phyloP scores from a whole-genome alignment of 2,113 vertebrate species.

The Blennius ocellaris region DNA sequence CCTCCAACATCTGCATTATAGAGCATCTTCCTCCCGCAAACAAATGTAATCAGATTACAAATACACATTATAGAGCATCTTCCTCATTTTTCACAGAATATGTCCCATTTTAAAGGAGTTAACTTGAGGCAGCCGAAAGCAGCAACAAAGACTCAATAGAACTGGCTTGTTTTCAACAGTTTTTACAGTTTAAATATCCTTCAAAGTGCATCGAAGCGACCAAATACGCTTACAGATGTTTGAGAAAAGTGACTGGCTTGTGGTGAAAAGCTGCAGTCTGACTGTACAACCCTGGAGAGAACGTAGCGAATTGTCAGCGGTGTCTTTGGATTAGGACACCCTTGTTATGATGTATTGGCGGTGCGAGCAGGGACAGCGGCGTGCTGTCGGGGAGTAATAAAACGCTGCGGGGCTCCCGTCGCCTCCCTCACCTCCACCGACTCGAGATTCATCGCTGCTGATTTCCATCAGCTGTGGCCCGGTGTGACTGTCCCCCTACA shows the following conservation, averaged over 20 bases:
- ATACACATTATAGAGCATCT: too few relatives aligned
- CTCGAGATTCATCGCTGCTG: conserved; percentile 10
- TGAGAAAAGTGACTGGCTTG: background rate
- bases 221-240: background rate
- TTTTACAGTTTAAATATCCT: too few relatives aligned
- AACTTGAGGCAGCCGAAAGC: too few relatives aligned
- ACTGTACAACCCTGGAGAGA: background rate
- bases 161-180: too few relatives aligned
- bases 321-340: background rate
- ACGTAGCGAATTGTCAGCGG: background rate
- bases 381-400: conserved; percentile 6
- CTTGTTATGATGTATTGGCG: background rate
- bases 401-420: background rate
- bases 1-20: too few relatives aligned
- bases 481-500: background rate
- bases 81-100: too few relatives aligned
- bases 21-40: too few relatives aligned
- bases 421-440: background rate
- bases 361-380: background rate
- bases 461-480: background rate
- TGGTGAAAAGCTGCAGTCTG: background rate
- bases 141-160: too few relatives aligned
- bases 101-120: too few relatives aligned
- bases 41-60: too few relatives aligned
- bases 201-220: too few relatives aligned